Percentiles rank a stretch among this genome's conserved stretches.
Evolutionary conservation across 2,797 vertebrate species (phyloP).

Genomic region (Ispidina picta): DNA sequence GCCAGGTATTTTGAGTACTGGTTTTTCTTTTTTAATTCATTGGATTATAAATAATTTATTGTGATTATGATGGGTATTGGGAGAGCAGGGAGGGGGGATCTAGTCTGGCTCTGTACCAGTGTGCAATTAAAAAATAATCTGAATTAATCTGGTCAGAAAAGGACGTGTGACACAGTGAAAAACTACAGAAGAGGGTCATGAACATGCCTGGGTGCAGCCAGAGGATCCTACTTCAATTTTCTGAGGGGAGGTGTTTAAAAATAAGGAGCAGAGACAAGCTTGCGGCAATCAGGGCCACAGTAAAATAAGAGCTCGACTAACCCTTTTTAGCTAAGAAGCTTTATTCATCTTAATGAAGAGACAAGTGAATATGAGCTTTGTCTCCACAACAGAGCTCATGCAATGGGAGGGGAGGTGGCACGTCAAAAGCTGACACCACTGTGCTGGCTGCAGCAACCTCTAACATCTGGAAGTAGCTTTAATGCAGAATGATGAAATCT

Average conservation of each 20-base stretch:
- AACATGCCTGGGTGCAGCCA: not conserved
- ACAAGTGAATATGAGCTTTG: accelerated
- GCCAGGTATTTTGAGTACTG: not conserved
- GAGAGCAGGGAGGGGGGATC: not conserved
- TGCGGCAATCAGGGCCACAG: not conserved
- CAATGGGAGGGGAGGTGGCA: not conserved
- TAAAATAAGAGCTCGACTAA: not conserved
- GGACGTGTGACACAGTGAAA: not conserved
- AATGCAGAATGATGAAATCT: slow-evolving; percentile 62
- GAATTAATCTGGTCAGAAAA: not conserved
- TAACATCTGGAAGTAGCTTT: slow-evolving; percentile 37
- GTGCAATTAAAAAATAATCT: not conserved
- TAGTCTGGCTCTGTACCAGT: not conserved
- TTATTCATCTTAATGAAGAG: not conserved
- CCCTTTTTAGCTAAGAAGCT: not conserved
- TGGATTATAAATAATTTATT: not conserved
- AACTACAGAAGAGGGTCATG: not conserved
- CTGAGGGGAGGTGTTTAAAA: accelerated
- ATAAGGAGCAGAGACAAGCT: not conserved
- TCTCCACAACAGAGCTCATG: not conserved
- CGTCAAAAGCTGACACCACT: not conserved
- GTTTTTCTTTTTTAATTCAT: no score
- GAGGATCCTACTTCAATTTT: not conserved
- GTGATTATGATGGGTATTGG: not conserved
- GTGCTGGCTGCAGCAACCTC: not conserved